Percentiles rank a stretch among this genome's conserved stretches.
phyloP scores from a whole-genome alignment of 2,113 vertebrate genomes.

The Sceloporus tristichus region DNA sequence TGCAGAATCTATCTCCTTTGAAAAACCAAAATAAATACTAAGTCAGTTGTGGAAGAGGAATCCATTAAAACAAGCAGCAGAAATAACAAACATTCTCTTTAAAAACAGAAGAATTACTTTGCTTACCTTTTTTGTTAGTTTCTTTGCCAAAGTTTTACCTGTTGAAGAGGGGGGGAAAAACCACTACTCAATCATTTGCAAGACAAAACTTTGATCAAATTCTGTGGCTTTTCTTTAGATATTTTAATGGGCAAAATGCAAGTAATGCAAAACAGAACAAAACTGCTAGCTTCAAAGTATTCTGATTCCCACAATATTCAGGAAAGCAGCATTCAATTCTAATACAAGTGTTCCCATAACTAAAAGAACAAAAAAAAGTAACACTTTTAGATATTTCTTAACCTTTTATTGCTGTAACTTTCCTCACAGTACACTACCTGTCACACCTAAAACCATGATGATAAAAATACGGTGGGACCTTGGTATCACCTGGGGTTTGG shows the following conservation, averaged over 20 bases:
- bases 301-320: slow-evolving; percentile 57
- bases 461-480: background rate
- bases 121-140: slow-evolving; percentile 81
- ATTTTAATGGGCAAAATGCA: slow-evolving; percentile 65
- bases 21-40: slow-evolving; percentile 68
- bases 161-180: slow-evolving; percentile 58
- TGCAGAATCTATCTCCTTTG: slow-evolving; percentile 86
- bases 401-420: background rate
- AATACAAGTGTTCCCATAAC: slow-evolving; percentile 42
- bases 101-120: slow-evolving; percentile 48
- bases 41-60: slow-evolving; percentile 57
- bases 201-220: slow-evolving; percentile 70
- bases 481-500: too few species aligned
- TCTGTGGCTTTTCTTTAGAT: slow-evolving; percentile 64
- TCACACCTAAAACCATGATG: background rate
- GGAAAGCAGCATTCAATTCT: slow-evolving; percentile 54
- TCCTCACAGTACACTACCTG: background rate
- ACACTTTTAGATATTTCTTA: background rate
- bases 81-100: slow-evolving; percentile 64
- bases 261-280: slow-evolving; percentile 69
- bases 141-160: slow-evolving; percentile 82
- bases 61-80: slow-evolving; percentile 50
- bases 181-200: slow-evolving; percentile 60
- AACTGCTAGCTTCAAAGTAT: slow-evolving; percentile 50
- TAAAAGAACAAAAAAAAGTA: slow-evolving; percentile 28